Conservation (phyloP, 2,113 vertebrate genomes). For the Podiceps cristatus region DNA sequence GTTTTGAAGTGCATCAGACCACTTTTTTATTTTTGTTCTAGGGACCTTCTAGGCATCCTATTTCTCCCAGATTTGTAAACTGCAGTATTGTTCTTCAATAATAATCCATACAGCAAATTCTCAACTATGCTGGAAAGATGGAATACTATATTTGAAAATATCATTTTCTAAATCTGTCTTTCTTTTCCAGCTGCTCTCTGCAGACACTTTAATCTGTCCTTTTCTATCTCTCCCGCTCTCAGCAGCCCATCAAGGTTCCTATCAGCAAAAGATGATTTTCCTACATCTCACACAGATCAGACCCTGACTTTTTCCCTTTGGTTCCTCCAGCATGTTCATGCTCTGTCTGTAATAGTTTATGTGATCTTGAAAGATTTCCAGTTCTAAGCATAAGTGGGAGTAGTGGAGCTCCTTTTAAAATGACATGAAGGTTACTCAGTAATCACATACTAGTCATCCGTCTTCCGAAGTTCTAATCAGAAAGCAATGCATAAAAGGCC, state of each 20-base stretch:
- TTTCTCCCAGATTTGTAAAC: not conserved
- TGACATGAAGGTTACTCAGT: not conserved
- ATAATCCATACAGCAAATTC: not conserved
- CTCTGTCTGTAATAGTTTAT: not conserved
- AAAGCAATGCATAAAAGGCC: not conserved
- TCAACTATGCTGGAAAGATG: not conserved
- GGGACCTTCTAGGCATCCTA: not conserved
- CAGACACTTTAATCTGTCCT: not conserved
- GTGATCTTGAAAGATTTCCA: conserved; percentile 11
- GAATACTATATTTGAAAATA: not conserved
- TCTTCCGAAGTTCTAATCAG: conserved; percentile 8
- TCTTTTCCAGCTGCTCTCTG: not conserved
- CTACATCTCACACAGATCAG: not conserved
- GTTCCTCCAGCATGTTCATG: not conserved
- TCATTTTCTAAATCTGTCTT: not conserved
- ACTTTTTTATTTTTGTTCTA: not conserved
- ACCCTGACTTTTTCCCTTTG: not conserved
- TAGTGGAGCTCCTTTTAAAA: not conserved
- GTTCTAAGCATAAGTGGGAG: not conserved
- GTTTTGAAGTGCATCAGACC: not conserved
- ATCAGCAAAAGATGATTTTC: not conserved
- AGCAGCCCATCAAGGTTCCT: not conserved
- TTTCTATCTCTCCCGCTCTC: not conserved
- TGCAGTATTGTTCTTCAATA: not conserved
- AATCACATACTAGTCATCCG: not conserved